Conservation (phyloP, 2,113 vertebrate genomes). For the Tragelaphus buxtoni region DNA sequence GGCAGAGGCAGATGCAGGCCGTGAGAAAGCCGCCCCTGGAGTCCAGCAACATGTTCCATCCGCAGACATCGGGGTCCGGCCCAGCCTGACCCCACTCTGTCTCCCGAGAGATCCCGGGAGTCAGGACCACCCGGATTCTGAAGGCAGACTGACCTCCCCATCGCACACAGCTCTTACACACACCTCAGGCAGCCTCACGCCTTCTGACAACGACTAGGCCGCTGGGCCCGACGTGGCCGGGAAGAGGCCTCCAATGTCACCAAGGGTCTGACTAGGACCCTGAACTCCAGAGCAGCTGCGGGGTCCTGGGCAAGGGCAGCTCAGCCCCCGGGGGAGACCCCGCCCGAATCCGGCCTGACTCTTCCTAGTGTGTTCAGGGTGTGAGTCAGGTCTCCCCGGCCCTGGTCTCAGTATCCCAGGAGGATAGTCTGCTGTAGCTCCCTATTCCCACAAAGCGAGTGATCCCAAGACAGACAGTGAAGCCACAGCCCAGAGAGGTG, state of each 20-base stretch:
- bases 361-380: neutral
- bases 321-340: neutral
- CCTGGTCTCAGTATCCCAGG: neutral
- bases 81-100: neutral
- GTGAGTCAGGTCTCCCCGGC: neutral
- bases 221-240: fast-evolving
- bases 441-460: neutral
- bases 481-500: neutral
- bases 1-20: neutral
- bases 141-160: fast-evolving
- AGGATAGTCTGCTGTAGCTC: neutral
- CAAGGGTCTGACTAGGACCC: neutral
- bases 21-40: neutral
- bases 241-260: neutral
- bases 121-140: fast-evolving
- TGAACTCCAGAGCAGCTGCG: fast-evolving
- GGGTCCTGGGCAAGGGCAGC: neutral
- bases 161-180: fast-evolving
- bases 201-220: neutral
- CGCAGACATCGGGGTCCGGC: neutral
- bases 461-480: neutral
- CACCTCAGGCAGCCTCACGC: neutral
- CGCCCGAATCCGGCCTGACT: fast-evolving
- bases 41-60: neutral
- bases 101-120: neutral